Percentiles rank a stretch among this genome's conserved stretches.
Conservation (phyloP, 2,888 invertebrate species). For the Laothoe populi region DNA sequence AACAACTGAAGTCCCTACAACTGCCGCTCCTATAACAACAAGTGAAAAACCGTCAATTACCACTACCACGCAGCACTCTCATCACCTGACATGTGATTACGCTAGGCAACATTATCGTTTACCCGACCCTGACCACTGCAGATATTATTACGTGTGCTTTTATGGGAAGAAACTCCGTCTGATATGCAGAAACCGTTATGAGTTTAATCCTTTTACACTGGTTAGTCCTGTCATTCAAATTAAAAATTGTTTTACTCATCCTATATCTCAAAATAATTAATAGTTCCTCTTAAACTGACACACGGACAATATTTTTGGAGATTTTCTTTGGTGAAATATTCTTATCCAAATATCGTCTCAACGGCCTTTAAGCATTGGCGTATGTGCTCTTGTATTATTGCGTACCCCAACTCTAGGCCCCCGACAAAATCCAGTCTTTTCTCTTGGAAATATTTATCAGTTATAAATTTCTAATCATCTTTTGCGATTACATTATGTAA, state of each 20-base stretch:
- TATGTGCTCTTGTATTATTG: too few species aligned
- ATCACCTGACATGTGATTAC: not conserved
- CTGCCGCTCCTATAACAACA: not conserved
- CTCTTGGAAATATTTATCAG: too few species aligned
- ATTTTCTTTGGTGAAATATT: too few species aligned
- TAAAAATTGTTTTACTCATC: too few species aligned
- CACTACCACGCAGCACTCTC: not conserved
- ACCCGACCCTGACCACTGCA: not conserved
- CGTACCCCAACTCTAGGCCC: too few species aligned
- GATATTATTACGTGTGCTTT: constrained; percentile 12
- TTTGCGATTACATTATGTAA: not conserved
- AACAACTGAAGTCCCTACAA: not conserved
- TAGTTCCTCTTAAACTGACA: too few species aligned
- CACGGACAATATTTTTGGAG: too few species aligned
- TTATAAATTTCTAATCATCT: too few species aligned
- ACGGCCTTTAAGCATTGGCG: too few species aligned
- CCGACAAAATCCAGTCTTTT: too few species aligned
- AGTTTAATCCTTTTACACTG: not conserved
- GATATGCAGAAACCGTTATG: not conserved
- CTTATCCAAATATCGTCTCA: too few species aligned
- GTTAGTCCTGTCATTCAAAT: not conserved
- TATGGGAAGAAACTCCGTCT: not conserved
- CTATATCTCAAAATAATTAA: too few species aligned
- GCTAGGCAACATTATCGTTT: not conserved
- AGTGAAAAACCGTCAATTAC: not conserved